Evolutionary conservation across 2,797 vertebrate genomes (phyloP), one percentile per base, ranked within the genome.

Genomic region (Acanthornis magna): DNA sequence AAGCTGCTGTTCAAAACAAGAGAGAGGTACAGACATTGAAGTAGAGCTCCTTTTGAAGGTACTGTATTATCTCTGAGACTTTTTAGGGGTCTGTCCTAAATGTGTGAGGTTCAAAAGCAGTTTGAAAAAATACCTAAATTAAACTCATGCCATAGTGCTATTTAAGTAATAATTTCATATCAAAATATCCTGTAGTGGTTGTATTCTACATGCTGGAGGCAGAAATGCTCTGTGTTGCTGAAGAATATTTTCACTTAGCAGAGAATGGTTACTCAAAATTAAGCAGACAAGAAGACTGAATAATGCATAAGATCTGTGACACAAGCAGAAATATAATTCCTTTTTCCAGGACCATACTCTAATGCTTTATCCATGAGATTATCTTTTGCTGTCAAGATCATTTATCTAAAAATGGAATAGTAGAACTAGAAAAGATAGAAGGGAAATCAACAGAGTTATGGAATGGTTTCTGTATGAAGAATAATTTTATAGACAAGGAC

Each of bases 271-370:
- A 79, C 74, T 81, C 58, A 75, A 81, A 96, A 78, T 93, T 94
- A 93, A 94, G 63, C 32, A 79, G 87, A 85, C 42, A 83, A 77
- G 67, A 74, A 27, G 51, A 57, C 36, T 92, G 60, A 96, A 85
- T 87, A 92, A 82, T 76, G 40, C 36, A 67, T 79, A 60, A 91
- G 26, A 48, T 36, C 45, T 36, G 43, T 89, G 43, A 45, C 55
- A 80, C 53, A 89, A 82, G 53, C 21, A 89, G 40, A 60, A 87
- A 45, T 62, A 70, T 45, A 87, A 81, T 72, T 43, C 22, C 30
- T 50, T 85, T 93, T 42, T 78, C 32, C 38, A 54, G 50, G 62
- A 68, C 29, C 29, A 32, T 63, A 29, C 15, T 66, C 48, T 79
- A 73, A 80, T 70, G 79, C 48, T 20, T 89, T 78, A 75, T 75